phyloP scores from a whole-genome alignment of 2,888 invertebrate genomes.

The Erebia ligea region DNA sequence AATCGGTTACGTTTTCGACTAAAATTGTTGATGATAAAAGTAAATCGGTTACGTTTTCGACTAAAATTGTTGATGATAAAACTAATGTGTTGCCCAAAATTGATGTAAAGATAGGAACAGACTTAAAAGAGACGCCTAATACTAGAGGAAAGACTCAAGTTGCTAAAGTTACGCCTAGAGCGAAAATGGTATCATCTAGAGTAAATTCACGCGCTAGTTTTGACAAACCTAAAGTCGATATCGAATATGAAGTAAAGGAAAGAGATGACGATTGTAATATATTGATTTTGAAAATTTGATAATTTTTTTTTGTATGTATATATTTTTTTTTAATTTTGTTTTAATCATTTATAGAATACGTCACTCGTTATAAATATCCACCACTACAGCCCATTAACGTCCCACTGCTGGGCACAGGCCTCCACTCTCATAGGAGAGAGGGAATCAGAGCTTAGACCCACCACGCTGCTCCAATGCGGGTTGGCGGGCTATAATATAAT shows the following conservation, averaged over 20 bases:
- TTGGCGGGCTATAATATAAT: no score
- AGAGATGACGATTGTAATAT: slow-evolving; percentile 73
- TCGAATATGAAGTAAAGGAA: slow-evolving; percentile 68
- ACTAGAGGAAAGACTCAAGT: background rate
- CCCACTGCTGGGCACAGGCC: no score
- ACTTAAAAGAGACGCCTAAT: background rate
- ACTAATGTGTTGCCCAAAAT: background rate
- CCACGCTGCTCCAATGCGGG: no score
- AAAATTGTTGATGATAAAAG: background rate
- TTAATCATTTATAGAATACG: background rate
- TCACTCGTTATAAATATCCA: background rate
- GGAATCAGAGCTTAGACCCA: no score
- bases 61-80: background rate
- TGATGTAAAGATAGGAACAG: background rate
- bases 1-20: background rate
- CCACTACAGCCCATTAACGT: no score
- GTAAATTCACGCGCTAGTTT: slow-evolving; percentile 25
- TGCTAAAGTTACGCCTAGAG: background rate
- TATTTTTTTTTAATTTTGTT: background rate
- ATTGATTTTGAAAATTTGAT: slow-evolving; percentile 63
- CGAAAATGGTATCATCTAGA: background rate
- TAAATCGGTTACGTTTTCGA: background rate
- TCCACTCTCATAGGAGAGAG: no score
- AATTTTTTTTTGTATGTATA: background rate
- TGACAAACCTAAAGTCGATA: slow-evolving; percentile 42